A percentile compares a stretch with the other conserved stretches of the same genome.
These are phyloP conservation scores for Spondyliosoma cantharus DNA, from an alignment of 2,797 vertebrate genomes.

Conservation along the genomic window DNA sequence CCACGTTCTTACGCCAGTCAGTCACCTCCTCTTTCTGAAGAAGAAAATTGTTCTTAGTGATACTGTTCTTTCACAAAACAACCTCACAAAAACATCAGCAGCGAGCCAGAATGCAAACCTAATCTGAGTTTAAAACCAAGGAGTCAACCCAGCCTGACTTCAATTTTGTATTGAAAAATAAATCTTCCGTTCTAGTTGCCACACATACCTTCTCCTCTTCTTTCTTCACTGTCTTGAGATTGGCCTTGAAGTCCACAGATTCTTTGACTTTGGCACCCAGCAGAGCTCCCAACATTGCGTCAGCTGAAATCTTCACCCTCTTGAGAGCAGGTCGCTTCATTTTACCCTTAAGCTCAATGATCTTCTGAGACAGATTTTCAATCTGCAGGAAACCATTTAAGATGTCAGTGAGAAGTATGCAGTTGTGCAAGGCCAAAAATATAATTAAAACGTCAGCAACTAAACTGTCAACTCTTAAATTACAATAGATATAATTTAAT, in stretches of 20 bases:
- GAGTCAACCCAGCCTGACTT: slow-evolving; percentile 67
- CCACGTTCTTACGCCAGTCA: slow-evolving; percentile 84
- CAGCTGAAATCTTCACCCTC: slow-evolving; percentile 85
- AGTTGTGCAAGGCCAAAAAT: not conserved
- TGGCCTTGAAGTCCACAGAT: slow-evolving; percentile 87
- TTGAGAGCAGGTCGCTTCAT: slow-evolving; percentile 85
- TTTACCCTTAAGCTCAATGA: slow-evolving; percentile 84
- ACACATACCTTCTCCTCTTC: slow-evolving; percentile 85
- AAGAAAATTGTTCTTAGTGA: slow-evolving; percentile 40
- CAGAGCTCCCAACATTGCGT: slow-evolving; percentile 86
- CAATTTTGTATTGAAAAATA: slow-evolving; percentile 60
- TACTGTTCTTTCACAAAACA: slow-evolving; percentile 4
- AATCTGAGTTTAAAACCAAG: not conserved
- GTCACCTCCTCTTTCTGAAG: slow-evolving; percentile 80
- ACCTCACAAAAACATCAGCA: not conserved
- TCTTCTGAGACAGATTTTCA: slow-evolving; percentile 71
- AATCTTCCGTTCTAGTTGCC: not conserved
- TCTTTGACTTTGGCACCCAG: slow-evolving; percentile 84
- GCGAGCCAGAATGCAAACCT: slow-evolving; percentile 46
- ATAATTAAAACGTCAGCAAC: not conserved
- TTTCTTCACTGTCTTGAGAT: slow-evolving; percentile 88
- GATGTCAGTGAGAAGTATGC: not conserved
- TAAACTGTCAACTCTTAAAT: not conserved
- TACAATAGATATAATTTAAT: not conserved
- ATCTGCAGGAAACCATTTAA: slow-evolving; percentile 61